Conservation (phyloP, 1,140 invertebrate species). For the Homarus americanus region DNA sequence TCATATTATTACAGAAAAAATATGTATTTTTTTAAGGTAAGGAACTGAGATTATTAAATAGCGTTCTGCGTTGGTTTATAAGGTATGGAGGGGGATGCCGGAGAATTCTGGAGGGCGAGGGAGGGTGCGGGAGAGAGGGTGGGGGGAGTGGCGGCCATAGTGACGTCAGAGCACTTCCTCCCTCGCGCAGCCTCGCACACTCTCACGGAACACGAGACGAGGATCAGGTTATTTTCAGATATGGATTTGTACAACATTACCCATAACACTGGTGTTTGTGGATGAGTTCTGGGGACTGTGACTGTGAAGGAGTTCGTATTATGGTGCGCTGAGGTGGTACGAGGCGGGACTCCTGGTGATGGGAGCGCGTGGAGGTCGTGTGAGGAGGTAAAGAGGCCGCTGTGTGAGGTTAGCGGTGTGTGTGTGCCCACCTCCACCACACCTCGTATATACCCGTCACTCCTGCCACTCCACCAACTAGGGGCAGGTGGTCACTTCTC, state of each 20-base stretch:
- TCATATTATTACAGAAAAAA: background rate
- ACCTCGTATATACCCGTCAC: background rate
- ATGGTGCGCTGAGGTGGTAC: background rate
- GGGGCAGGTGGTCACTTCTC: background rate
- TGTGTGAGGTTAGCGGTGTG: conserved; percentile 14
- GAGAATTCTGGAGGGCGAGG: background rate
- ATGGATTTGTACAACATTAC: conserved; percentile 75
- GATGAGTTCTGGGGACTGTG: conserved; percentile 14
- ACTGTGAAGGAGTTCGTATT: background rate
- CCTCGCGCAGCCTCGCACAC: conserved; percentile 71
- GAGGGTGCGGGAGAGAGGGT: background rate
- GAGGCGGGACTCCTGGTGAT: background rate
- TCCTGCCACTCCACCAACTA: background rate
- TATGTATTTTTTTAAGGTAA: too few relatives aligned
- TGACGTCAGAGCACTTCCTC: conserved; percentile 63
- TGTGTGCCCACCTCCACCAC: conserved; percentile 13
- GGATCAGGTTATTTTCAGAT: conserved; percentile 74
- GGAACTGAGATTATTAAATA: background rate
- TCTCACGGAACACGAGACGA: conserved; percentile 69
- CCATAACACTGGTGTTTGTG: conserved; percentile 41
- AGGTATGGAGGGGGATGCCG: background rate
- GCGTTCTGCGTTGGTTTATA: background rate
- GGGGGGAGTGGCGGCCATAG: conserved; percentile 19
- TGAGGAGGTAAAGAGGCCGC: conserved; percentile 1
- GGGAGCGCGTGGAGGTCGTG: background rate